Evolutionary conservation across 2,888 invertebrate genomes (phyloP).

Genomic region (Drosophila suboccidentalis): DNA sequence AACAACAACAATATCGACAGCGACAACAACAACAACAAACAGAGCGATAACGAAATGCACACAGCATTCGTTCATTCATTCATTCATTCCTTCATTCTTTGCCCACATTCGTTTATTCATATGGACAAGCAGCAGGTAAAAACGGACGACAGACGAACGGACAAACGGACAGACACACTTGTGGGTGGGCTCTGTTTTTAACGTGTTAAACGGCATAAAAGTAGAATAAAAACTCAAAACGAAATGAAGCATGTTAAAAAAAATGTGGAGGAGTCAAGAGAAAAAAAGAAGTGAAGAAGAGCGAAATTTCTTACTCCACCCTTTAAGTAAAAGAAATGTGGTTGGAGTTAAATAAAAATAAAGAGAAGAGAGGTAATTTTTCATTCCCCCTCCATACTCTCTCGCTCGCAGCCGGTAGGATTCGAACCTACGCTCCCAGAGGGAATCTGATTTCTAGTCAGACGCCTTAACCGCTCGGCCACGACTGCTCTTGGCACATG

Average conservation of each 20-base stretch:
- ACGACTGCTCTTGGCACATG: conserved; percentile 75
- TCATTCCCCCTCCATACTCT: neutral
- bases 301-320: neutral
- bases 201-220: conserved; percentile 45
- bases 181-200: conserved; percentile 71
- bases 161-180: conserved; percentile 68
- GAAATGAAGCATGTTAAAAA: conserved; percentile 48
- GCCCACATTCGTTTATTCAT: conserved; percentile 57
- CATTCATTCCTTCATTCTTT: conserved; percentile 63
- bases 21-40: neutral
- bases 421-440: conserved; percentile 85
- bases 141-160: conserved; percentile 48
- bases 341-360: neutral
- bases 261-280: conserved; percentile 8
- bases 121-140: conserved; percentile 68
- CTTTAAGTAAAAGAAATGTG: too few species aligned
- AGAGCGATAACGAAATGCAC: conserved; percentile 59
- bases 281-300: conserved; percentile 27
- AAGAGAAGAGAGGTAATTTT: neutral
- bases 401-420: conserved; percentile 72
- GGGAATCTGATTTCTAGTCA: conserved; percentile 85
- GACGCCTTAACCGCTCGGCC: conserved; percentile 85
- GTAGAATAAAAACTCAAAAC: conserved; percentile 42
- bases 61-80: conserved; percentile 73
- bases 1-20: neutral